Percentiles rank a stretch among this genome's conserved stretches.
phyloP scores from a whole-genome alignment of 2,888 invertebrate genomes.

The Pammene fasciana region DNA sequence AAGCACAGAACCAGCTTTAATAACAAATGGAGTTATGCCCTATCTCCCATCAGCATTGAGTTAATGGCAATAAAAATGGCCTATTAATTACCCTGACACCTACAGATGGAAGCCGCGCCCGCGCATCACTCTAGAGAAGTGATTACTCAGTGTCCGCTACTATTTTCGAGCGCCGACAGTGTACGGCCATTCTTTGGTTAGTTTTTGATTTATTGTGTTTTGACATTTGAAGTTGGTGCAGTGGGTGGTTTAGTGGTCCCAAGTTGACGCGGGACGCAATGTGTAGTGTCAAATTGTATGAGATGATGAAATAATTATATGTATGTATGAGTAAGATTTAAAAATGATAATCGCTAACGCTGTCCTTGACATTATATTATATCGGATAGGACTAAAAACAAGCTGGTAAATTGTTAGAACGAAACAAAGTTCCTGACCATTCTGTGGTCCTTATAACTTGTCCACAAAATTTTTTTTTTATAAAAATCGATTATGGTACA shows the following conservation, averaged over 20 bases:
- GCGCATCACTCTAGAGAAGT: constrained; percentile 1
- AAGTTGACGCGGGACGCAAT: too few species aligned
- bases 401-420: too few species aligned
- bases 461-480: too few species aligned
- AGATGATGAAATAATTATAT: too few species aligned
- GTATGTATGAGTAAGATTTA: too few species aligned
- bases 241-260: not conserved
- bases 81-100: constrained; percentile 29
- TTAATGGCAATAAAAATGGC: constrained; percentile 28
- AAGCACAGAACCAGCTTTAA: not conserved
- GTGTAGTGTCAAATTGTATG: too few species aligned
- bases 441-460: too few species aligned
- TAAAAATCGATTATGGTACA: too few species aligned
- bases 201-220: not conserved
- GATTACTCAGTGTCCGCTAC: constrained; percentile 23
- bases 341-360: too few species aligned
- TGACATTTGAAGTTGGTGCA: constrained; percentile 7
- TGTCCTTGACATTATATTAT: too few species aligned
- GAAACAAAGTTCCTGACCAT: too few species aligned
- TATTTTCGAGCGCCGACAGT: constrained; percentile 16
- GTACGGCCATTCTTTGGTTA: not conserved
- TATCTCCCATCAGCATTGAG: constrained; percentile 19
- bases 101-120: constrained; percentile 4
- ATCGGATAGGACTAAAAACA: too few species aligned
- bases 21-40: constrained; percentile 14